Evolutionary conservation across 1,140 invertebrate species (phyloP).

Genomic region (Tribolium madens): DNA sequence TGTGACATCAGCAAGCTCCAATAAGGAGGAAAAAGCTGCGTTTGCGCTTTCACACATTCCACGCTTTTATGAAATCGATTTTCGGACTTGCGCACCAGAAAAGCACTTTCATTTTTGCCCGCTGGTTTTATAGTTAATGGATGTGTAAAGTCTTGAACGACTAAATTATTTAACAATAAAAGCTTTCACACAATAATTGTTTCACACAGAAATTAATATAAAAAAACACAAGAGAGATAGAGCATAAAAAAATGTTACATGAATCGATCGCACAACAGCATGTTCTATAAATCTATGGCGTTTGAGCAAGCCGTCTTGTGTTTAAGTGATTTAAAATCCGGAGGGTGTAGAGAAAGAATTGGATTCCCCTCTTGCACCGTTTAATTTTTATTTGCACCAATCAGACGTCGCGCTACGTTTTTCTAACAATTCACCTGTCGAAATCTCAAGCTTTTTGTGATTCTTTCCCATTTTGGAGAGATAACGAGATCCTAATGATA

Average conservation of each 20-base stretch:
- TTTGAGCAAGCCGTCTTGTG: constrained; percentile 6
- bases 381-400: constrained; percentile 1
- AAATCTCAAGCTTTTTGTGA: constrained; percentile 46
- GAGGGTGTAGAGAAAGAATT: constrained; percentile 5
- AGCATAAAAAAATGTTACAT: constrained; percentile 24
- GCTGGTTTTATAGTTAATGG: constrained; percentile 47
- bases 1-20: constrained; percentile 58
- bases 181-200: too few species aligned
- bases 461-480: constrained; percentile 18
- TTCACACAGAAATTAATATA: too few species aligned
- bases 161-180: neutral
- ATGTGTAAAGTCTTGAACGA: constrained; percentile 14
- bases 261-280: constrained; percentile 25
- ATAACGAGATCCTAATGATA: constrained; percentile 34
- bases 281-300: constrained; percentile 17
- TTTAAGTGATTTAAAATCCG: constrained; percentile 27
- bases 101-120: constrained; percentile 51
- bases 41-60: constrained; percentile 50
- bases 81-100: constrained; percentile 45
- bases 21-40: constrained; percentile 51
- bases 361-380: constrained; percentile 12
- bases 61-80: constrained; percentile 54
- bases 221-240: too few species aligned
- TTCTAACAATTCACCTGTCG: constrained; percentile 44
- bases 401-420: neutral